A percentile compares a stretch with the other conserved stretches of the same genome.
Evolutionary conservation across 2,113 vertebrate species (phyloP).

Genomic region (Menidia beryllina): DNA sequence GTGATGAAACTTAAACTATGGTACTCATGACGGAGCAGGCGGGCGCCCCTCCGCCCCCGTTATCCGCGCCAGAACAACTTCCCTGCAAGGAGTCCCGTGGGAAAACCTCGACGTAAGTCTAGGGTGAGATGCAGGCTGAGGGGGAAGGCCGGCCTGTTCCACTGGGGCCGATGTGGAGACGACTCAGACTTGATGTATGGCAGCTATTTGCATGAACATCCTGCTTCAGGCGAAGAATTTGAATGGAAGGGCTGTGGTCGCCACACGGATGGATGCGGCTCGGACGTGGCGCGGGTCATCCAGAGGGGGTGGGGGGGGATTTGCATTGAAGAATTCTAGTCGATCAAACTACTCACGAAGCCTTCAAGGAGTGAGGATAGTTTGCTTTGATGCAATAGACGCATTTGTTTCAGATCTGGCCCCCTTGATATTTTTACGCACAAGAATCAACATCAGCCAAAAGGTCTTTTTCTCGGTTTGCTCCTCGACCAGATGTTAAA

Average conservation of each 20-base stretch:
- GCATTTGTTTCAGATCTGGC: background rate
- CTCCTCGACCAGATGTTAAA: background rate
- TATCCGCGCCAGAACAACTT: conserved; percentile 57
- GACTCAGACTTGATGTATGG: background rate
- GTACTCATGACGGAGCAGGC: conserved; percentile 72
- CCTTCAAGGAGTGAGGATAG: background rate
- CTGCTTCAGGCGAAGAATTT: background rate
- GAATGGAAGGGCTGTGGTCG: conserved; percentile 3
- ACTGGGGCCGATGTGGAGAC: background rate
- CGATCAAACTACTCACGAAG: background rate
- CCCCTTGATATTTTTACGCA: background rate
- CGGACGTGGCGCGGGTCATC: conserved; percentile 39
- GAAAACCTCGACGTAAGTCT: conserved; percentile 70
- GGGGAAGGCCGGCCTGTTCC: background rate
- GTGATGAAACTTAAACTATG: conserved; percentile 42
- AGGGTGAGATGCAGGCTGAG: conserved; percentile 32
- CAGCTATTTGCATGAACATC: conserved; percentile 22
- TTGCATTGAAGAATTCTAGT: conserved; percentile 1
- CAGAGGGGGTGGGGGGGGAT: no score
- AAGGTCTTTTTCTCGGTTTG: background rate
- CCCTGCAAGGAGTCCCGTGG: conserved; percentile 61
- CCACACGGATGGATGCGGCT: background rate
- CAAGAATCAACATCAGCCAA: background rate
- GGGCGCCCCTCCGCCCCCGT: conserved; percentile 62
- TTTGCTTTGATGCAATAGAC: background rate